Percentiles rank a stretch among this genome's conserved stretches.
Evolutionary conservation across 2,113 vertebrate species (phyloP).

Genomic region (Pterophyllum scalare): DNA sequence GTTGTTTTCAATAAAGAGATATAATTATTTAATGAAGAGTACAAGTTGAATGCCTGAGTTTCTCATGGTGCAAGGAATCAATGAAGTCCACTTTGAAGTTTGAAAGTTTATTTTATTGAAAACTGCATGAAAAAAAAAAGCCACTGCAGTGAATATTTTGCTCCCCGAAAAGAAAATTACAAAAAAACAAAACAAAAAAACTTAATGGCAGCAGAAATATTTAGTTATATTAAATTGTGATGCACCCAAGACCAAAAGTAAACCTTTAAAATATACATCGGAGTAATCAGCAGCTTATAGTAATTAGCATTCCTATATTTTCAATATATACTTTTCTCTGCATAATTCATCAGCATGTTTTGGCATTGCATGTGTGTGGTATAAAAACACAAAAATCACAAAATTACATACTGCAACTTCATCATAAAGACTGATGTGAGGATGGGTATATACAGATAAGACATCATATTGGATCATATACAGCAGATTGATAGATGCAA

Average conservation of each 20-base stretch:
- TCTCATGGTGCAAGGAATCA: not conserved
- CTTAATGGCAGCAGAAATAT: constrained; percentile 28
- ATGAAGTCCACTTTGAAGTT: not conserved
- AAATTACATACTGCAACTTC: constrained; percentile 49
- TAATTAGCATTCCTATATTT: constrained; percentile 49
- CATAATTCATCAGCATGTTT: constrained; percentile 27
- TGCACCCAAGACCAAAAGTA: constrained; percentile 36
- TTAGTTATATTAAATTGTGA: constrained; percentile 14
- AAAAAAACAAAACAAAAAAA: not conserved
- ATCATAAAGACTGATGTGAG: constrained; percentile 22
- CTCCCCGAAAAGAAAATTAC: not conserved
- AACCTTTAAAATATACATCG: constrained; percentile 19
- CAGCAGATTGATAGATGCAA: constrained; percentile 21
- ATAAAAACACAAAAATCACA: constrained; percentile 73
- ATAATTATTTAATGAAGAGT: constrained; percentile 17
- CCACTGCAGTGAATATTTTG: constrained; percentile 18
- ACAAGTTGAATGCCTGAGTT: not conserved
- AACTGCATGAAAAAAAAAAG: constrained; percentile 17
- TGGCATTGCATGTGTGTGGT: constrained; percentile 63
- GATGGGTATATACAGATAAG: constrained; percentile 39
- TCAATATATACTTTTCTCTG: constrained; percentile 45
- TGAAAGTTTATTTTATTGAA: constrained; percentile 36
- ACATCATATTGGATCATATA: constrained; percentile 41
- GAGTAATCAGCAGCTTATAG: constrained; percentile 33
- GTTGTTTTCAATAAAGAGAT: constrained; percentile 40